A percentile compares a stretch with the other conserved stretches of the same genome.
These are phyloP conservation scores for Nephrocerus scutellatus DNA, from an alignment of 2,888 invertebrate species.

Conservation along the genomic window DNA sequence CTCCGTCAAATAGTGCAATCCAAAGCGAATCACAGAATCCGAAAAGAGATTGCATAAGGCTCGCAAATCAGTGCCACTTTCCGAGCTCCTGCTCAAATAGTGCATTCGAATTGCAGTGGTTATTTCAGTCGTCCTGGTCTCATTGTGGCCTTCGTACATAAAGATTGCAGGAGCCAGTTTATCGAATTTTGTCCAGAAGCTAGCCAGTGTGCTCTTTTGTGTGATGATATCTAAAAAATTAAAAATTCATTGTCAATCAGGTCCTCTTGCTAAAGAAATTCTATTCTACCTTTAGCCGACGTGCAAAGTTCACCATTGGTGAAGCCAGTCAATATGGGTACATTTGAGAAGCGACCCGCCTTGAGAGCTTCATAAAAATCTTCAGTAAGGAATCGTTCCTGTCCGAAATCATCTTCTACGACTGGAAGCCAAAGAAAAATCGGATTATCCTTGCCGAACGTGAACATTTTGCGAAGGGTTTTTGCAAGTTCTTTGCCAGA, in stretches of 20 bases:
- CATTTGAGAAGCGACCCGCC: constrained; percentile 45
- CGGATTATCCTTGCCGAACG: constrained; percentile 33
- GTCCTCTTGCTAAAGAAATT: background rate
- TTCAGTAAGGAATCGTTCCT: constrained; percentile 49
- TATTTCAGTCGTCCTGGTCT: constrained; percentile 8
- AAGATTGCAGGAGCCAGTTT: constrained; percentile 51
- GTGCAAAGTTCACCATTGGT: constrained; percentile 50
- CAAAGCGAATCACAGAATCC: constrained; percentile 50
- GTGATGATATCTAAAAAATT: constrained; percentile 30
- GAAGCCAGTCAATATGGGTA: constrained; percentile 50
- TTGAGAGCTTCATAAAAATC: constrained; percentile 46
- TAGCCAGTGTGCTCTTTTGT: constrained; percentile 41
- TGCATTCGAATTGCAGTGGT: constrained; percentile 12
- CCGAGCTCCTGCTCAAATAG: constrained; percentile 18
- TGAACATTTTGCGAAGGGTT: constrained; percentile 29
- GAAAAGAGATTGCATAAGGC: constrained; percentile 45
- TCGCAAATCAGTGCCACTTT: constrained; percentile 15
- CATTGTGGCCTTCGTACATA: constrained; percentile 42
- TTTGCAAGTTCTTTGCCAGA: constrained; percentile 23
- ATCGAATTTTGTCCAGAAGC: constrained; percentile 49
- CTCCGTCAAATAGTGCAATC: constrained; percentile 48
- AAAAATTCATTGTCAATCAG: too few species aligned
- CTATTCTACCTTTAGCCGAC: constrained; percentile 42
- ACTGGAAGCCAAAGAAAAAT: constrained; percentile 48
- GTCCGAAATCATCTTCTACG: constrained; percentile 49